Evolutionary conservation across 2,888 invertebrate species (phyloP).

Genomic region (Apodemia zela): DNA sequence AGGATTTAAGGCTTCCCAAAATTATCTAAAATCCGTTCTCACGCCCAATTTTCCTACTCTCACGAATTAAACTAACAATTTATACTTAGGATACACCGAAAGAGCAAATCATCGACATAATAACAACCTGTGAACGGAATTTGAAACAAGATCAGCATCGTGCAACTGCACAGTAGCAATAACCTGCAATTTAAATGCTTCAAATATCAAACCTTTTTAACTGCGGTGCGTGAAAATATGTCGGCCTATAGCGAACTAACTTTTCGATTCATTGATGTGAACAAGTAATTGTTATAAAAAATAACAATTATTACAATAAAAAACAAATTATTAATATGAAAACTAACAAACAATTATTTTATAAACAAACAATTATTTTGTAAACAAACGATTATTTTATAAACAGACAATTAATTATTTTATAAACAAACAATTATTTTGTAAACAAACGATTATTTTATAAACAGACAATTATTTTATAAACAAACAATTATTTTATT

Average conservation of each 20-base stretch:
- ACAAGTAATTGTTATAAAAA: too few species aligned
- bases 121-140: slow-evolving; percentile 68
- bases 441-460: too few species aligned
- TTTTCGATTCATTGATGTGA: too few species aligned
- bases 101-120: slow-evolving; percentile 71
- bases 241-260: slow-evolving; percentile 23
- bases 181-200: slow-evolving; percentile 79
- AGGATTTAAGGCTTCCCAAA: slow-evolving; percentile 24
- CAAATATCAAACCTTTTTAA: slow-evolving; percentile 63
- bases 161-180: slow-evolving; percentile 75
- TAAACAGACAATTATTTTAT: too few species aligned
- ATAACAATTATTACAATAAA: too few species aligned
- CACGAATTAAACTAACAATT: slow-evolving; percentile 70
- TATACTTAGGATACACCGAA: slow-evolving; percentile 56
- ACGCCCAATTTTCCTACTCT: slow-evolving; percentile 65
- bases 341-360: too few species aligned
- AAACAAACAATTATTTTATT: too few species aligned
- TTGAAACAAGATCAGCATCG: slow-evolving; percentile 51
- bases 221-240: slow-evolving; percentile 43
- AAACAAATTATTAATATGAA: too few species aligned
- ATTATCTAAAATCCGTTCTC: slow-evolving; percentile 52
- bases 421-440: too few species aligned
- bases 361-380: too few species aligned
- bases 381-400: too few species aligned
- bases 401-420: too few species aligned